A percentile compares a stretch with the other conserved stretches of the same genome.
Evolutionary conservation across 2,113 vertebrate genomes (phyloP).

Genomic region (Ciconia boyciana): DNA sequence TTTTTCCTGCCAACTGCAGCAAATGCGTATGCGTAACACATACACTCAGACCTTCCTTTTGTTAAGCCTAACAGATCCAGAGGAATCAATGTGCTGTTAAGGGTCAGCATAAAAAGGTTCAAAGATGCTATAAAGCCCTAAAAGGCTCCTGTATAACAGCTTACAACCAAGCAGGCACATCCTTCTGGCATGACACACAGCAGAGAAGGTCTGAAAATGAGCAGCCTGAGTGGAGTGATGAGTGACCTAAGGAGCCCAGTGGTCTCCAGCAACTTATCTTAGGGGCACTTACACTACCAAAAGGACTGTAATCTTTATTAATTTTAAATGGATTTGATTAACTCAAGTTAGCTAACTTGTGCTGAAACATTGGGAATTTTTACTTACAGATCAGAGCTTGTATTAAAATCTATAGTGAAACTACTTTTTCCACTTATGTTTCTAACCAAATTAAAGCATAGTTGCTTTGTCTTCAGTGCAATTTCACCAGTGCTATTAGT

Average conservation of each 20-base stretch:
- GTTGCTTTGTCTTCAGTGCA: not conserved
- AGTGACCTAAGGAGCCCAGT: not conserved
- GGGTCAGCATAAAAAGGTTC: not conserved
- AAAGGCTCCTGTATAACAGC: not conserved
- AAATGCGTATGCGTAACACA: not conserved
- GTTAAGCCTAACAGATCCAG: not conserved
- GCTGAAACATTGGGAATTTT: not conserved
- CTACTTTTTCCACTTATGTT: not conserved
- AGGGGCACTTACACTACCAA: not conserved
- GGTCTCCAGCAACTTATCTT: not conserved
- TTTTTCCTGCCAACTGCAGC: not conserved
- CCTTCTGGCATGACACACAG: accelerated
- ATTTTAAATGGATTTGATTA: not conserved
- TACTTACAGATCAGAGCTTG: not conserved
- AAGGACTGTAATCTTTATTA: not conserved
- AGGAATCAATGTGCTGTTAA: not conserved
- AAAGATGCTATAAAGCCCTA: not conserved
- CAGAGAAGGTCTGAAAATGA: not conserved
- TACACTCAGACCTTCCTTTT: not conserved
- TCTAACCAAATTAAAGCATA: not conserved
- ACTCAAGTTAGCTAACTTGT: not conserved
- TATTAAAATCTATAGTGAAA: not conserved
- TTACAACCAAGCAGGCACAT: not conserved
- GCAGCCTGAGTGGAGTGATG: not conserved
- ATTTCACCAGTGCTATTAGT: not conserved